phyloP scores from a whole-genome alignment of 2,888 invertebrate genomes.

The Melipona bicolor region DNA sequence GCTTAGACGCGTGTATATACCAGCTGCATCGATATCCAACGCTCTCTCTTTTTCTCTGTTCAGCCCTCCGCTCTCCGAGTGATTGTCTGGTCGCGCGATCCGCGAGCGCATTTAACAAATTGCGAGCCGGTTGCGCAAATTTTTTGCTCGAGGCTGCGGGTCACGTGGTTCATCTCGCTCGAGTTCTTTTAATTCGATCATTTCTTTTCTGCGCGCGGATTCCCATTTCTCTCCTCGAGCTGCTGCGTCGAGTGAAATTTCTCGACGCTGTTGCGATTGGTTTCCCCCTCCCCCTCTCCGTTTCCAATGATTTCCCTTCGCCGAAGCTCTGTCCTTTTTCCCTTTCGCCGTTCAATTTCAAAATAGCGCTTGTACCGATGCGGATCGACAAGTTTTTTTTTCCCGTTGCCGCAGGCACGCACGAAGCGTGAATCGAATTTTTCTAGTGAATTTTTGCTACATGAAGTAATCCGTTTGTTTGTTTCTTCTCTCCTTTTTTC shows the following conservation, averaged over 20 bases:
- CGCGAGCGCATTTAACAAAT: slow-evolving; percentile 35
- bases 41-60: background rate
- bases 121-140: slow-evolving; percentile 21
- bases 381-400: background rate
- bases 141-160: slow-evolving; percentile 13
- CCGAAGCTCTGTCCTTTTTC: fast-evolving
- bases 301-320: background rate
- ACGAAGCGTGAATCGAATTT: background rate
- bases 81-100: slow-evolving; percentile 30
- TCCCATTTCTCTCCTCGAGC: background rate
- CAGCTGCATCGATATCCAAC: background rate
- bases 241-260: background rate
- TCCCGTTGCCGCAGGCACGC: background rate
- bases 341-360: background rate
- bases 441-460: background rate
- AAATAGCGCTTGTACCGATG: too few species aligned
- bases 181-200: background rate
- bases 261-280: background rate
- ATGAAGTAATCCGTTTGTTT: slow-evolving; percentile 10
- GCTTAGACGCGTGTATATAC: background rate
- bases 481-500: background rate
- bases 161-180: background rate
- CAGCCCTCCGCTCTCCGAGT: slow-evolving; percentile 29
- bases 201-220: background rate
- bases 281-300: background rate